Evolutionary conservation across 2,113 vertebrate species (phyloP), one percentile per base, ranked within the genome.

Genomic region (Indicator indicator): DNA sequence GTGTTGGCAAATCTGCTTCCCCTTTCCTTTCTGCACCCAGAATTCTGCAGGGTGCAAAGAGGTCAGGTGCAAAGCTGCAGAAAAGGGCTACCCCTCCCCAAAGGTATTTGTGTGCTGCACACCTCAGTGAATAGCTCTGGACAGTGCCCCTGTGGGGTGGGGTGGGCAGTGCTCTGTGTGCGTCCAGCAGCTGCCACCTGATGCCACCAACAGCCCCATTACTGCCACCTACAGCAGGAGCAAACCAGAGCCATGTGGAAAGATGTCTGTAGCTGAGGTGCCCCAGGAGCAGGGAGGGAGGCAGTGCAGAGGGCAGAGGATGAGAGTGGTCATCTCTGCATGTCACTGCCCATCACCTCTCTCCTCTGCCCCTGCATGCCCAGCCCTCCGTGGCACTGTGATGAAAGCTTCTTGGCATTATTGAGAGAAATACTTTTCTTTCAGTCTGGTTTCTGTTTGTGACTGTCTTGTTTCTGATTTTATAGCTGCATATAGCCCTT

Each of bases 61-160:
- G 44, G 3, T 20, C 3, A 0, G n/a, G 28, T 9, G 36, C 38
- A 4, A 20, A 36, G 72, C 71, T 33, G 72, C 4, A 5, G 64
- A 28, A 82, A 7, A n/a, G 72, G 33, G 73, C 62, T 30, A 62
- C 56, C 19, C 68, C 56, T 15, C 4, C 11, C 52, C 9, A 0
- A 0, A 5, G 4, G 11, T 4, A 11, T 2, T 26, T 0, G 0
- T n/a, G 69, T 1, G 38, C 2, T 5, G 18, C 38, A 9, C 6
- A 4, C 24, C 46, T 9, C 1, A 0, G 36, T 4, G 68, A 42
- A 27, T 1, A 27, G 20, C 26, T 40, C 1, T 0, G 0, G 28
- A 71, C 12, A 23, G 48, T 40, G 36, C 12, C 50, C 28, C 6
- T 1, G 18, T 10, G 20, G n/a, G 42, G 44, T 5, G 13, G 46